Percentiles rank a stretch among this genome's conserved stretches.
phyloP scores from a whole-genome alignment of 2,888 invertebrate genomes.

The Parasteatoda lunata region DNA sequence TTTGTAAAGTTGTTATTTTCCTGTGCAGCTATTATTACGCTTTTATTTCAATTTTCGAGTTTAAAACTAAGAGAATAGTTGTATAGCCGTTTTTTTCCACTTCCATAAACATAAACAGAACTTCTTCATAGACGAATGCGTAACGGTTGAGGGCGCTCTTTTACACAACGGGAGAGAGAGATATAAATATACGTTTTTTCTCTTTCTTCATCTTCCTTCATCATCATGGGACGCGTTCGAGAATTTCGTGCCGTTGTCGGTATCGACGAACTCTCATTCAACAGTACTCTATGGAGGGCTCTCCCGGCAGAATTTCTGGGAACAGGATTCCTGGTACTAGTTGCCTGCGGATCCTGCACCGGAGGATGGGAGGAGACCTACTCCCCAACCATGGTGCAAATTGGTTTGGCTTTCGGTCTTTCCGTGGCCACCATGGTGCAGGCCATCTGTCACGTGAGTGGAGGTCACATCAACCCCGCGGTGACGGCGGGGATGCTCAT shows the following conservation, averaged over 20 bases:
- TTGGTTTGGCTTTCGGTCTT: slow-evolving; percentile 90
- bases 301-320: slow-evolving; percentile 91
- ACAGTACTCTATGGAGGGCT: slow-evolving; percentile 81
- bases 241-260: slow-evolving; percentile 53
- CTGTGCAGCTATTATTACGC: too few relatives aligned
- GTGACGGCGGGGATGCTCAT: slow-evolving; percentile 88
- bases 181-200: neutral
- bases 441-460: slow-evolving; percentile 85
- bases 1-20: too few relatives aligned
- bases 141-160: too few relatives aligned
- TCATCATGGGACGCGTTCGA: slow-evolving; percentile 53
- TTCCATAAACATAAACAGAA: too few relatives aligned
- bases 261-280: slow-evolving; percentile 61
- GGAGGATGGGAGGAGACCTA: slow-evolving; percentile 75
- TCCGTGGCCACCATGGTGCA: slow-evolving; percentile 90
- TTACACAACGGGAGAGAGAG: neutral
- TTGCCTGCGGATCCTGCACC: slow-evolving; percentile 87
- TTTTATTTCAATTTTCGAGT: too few relatives aligned
- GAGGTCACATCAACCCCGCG: slow-evolving; percentile 94
- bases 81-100: too few relatives aligned
- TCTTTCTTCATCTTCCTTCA: neutral
- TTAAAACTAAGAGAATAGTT: too few relatives aligned
- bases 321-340: slow-evolving; percentile 84
- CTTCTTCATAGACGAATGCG: too few relatives aligned
- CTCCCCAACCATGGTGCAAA: slow-evolving; percentile 80